These are phyloP conservation scores for Drosophila malerkotliana DNA, from an alignment of 1,140 invertebrate species.

Conservation along the genomic window DNA sequence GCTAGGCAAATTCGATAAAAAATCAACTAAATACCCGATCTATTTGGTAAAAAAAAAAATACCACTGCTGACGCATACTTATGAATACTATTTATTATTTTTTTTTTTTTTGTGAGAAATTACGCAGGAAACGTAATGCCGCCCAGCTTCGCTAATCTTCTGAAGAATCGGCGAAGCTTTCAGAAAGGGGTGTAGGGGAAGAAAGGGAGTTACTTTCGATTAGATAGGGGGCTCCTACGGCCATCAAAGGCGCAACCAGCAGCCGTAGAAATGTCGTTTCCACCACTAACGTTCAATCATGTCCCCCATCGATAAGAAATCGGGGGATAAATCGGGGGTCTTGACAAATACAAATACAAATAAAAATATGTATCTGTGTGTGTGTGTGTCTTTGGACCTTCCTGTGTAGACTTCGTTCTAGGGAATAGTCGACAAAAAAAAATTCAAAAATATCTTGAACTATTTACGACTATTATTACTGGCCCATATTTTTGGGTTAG, in stretches of 20 bases:
- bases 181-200: neutral
- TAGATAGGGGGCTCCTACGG: neutral
- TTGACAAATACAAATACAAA: constrained; percentile 1
- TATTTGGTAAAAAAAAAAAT: no score
- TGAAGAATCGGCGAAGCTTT: neutral
- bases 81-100: no score
- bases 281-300: constrained; percentile 2
- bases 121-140: constrained; percentile 1
- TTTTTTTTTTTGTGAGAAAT: neutral
- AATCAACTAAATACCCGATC: neutral
- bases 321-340: constrained; percentile 6
- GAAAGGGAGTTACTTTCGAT: neutral
- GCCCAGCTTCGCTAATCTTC: constrained; percentile 6
- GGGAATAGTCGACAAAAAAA: neutral
- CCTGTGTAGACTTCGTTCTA: neutral
- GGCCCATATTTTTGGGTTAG: neutral
- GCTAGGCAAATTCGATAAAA: neutral
- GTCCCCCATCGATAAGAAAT: constrained; percentile 6
- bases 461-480: neutral
- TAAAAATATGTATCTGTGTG: neutral
- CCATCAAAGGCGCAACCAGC: constrained; percentile 5
- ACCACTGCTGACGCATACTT: neutral
- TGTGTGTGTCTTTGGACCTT: neutral
- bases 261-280: constrained; percentile 2
- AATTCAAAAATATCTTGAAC: neutral